Conservation (phyloP, 2,888 invertebrate genomes). For the Plagodis dolabraria region DNA sequence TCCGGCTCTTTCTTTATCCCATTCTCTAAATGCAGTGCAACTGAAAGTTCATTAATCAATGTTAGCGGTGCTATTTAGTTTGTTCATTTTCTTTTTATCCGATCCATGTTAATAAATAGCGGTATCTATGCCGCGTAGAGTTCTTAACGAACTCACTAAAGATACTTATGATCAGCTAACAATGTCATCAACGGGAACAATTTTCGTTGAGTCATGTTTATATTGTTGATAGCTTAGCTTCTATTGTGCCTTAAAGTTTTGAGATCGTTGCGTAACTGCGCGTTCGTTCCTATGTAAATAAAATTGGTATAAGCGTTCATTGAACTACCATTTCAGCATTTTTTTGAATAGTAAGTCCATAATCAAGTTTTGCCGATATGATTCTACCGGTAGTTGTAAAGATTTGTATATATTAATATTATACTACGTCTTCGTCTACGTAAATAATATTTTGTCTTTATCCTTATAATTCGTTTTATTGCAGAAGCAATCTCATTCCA, state of each 20-base stretch:
- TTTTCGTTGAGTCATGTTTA: conserved; percentile 26
- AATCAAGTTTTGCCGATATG: neutral
- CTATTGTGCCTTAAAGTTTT: neutral
- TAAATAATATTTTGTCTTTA: too few species aligned
- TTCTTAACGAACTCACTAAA: conserved; percentile 24
- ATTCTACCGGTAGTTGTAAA: too few species aligned
- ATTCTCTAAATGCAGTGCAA: conserved; percentile 8
- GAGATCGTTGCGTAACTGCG: neutral
- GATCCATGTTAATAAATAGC: conserved; percentile 30
- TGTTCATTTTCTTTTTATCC: conserved; percentile 32
- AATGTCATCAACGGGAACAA: conserved; percentile 15
- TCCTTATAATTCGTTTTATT: too few species aligned
- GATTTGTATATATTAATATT: too few species aligned
- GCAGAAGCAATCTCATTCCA: too few species aligned
- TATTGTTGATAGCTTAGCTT: conserved; percentile 2
- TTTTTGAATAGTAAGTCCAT: neutral
- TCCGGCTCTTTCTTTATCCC: neutral
- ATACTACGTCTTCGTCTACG: too few species aligned
- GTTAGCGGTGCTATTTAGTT: conserved; percentile 28
- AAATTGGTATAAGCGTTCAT: conserved; percentile 9
- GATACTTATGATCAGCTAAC: conserved; percentile 31
- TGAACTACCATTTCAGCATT: conserved; percentile 12
- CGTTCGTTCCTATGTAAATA: neutral
- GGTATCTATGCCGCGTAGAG: conserved; percentile 12
- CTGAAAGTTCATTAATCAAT: conserved; percentile 34